Conservation (phyloP, 2,113 vertebrate species). For the Chloropsis hardwickii region DNA sequence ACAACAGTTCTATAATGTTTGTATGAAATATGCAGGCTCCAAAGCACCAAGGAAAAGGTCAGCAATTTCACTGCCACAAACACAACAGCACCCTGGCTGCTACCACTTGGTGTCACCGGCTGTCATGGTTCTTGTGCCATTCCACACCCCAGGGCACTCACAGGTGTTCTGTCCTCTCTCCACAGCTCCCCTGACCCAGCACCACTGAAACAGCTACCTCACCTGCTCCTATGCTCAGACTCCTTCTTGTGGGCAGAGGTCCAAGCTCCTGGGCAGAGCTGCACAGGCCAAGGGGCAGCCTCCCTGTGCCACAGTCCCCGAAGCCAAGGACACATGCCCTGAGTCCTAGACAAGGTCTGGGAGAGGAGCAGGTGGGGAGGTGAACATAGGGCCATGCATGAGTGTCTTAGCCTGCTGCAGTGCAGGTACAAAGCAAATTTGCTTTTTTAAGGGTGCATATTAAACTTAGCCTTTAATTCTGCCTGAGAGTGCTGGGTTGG, state of each 20-base stretch:
- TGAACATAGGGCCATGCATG: accelerated
- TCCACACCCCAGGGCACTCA: background rate
- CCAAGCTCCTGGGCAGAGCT: background rate
- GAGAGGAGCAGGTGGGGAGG: background rate
- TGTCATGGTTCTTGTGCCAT: background rate
- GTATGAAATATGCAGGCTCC: background rate
- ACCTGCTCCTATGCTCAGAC: background rate
- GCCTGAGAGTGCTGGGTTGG: accelerated
- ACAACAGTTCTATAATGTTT: background rate
- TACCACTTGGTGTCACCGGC: background rate
- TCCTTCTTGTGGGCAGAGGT: background rate
- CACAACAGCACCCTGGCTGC: background rate
- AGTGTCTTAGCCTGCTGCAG: background rate
- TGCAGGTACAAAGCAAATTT: background rate
- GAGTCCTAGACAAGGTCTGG: background rate
- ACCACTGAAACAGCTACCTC: background rate
- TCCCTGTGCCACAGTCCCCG: background rate
- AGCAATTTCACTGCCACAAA: background rate
- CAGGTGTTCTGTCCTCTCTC: background rate
- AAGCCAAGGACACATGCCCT: accelerated
- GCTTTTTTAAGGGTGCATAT: background rate
- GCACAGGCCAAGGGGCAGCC: background rate
- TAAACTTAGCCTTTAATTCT: background rate
- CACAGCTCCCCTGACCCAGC: background rate
- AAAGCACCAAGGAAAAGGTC: background rate